These are phyloP conservation scores for Dryococelus australis DNA, from an alignment of 2,888 invertebrate species.

Conservation along the genomic window DNA sequence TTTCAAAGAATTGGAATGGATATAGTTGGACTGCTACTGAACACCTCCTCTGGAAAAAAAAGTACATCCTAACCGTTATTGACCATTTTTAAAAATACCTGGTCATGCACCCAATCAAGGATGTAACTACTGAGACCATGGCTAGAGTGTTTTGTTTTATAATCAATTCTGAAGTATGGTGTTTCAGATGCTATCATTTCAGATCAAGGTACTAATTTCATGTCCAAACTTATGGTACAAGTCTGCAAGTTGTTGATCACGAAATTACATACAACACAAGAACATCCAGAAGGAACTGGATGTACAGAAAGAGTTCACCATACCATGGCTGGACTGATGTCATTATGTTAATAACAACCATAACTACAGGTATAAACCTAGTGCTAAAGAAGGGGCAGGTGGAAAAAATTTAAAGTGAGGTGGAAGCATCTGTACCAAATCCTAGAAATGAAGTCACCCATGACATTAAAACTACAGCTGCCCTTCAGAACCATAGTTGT, in stretches of 20 bases:
- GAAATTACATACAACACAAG: neutral
- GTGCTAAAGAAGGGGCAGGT: too few species aligned
- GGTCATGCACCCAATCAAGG: neutral
- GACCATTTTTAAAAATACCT: neutral
- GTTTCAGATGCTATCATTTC: neutral
- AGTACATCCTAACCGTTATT: neutral
- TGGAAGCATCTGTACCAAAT: too few species aligned
- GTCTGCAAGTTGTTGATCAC: neutral
- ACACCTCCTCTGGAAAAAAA: neutral
- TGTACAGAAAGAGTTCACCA: neutral
- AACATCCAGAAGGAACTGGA: neutral
- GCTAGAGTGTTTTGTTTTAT: neutral
- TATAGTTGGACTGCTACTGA: neutral
- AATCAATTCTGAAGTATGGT: neutral
- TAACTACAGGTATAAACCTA: too few species aligned
- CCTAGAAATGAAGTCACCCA: too few species aligned
- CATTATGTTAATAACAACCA: too few species aligned
- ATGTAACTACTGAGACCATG: too few species aligned
- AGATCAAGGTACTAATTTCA: neutral
- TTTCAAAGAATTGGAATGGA: neutral
- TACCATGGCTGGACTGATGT: too few species aligned
- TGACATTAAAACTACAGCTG: too few species aligned
- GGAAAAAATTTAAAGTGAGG: too few species aligned
- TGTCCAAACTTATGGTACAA: neutral
- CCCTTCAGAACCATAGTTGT: too few species aligned